Evolutionary conservation across 2,888 invertebrate species (phyloP), one percentile per base, ranked within the genome.

Genomic region (Dilophus febrilis): DNA sequence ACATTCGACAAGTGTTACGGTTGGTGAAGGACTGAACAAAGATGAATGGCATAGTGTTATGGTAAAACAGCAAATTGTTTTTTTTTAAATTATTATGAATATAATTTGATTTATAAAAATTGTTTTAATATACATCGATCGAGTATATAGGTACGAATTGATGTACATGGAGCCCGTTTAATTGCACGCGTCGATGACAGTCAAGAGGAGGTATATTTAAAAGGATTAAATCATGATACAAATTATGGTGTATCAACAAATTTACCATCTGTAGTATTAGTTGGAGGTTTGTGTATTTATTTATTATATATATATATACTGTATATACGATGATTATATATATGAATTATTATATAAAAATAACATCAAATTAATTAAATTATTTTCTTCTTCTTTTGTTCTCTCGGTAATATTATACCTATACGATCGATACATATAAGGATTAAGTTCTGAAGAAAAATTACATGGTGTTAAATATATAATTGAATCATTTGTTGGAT

Each of bases 1-100:
- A 57, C 80, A 81, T 55, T 74, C 85, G 39, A 87, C 87, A 26
- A 63, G 61, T 53, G 74, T 88, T 32, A 86, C 84, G 2, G 87
- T 90, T 4, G 88, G 87, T 29, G 74, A 86, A 61, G 87, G 86
- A 3, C 62, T 90, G 41, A 90, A 90, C 59, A 72, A 84, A 49
- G 87, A 90, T 54, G 77, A 84, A 53, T 90, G 88, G 88, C 90
- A 90, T 57, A 80, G 77, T 50, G 88, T 88, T 13, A 77, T 80
- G 40, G 86, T 78, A 50, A 61, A 58, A 55, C 8, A 19, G 6
- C 8, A 30, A 30, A 11, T 12, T n/a, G n/a, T 12, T 16, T 8
- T 16, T 14, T 12, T 32, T 12, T 32, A 14, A 16, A 32, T 14
- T 12, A 14, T 4, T 16, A 32, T 16, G 14, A 8, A 32, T 32